Base-by-base conservation (phyloP, 2,113 vertebrate species). In the Gymnobelideus leadbeateri region DNA sequence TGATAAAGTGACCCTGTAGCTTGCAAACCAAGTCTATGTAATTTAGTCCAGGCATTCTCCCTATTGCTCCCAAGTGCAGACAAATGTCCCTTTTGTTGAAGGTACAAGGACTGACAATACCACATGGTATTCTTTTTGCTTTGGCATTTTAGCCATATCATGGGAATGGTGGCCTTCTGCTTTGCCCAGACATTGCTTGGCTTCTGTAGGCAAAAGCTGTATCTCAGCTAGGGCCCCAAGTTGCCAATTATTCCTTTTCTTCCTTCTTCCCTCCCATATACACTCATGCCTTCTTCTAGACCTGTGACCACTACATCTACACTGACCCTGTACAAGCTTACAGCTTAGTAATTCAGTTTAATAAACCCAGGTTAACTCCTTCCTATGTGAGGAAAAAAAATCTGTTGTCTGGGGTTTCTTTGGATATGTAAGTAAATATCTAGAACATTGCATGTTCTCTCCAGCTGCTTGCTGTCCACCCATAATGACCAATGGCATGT, bases 101-200 rank as follows among this genome's bases (percentile, higher is more conserved):
- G n/a, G 16, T 6, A 8, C n/a, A 19, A 43, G 19, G 19, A 43
- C n/a, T 43, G 0, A 0, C 16, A 21, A 5, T 77, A 6, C n/a
- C 10, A 84, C 2, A 19, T 8, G 1, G 19, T 8, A n/a, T 8
- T 19, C 31, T 84, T 43, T 43, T 23, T 84, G n/a, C 37, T 43
- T 43, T 43, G n/a, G 16, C 19, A 43, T n/a, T 77, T 77, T 77
- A 14, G 37, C 14, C 16, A 43, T 19, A 43, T 16, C 37, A 5
- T 21, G 37, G 68, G 68, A 84, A 84, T 84, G 19, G 19, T n/a
- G 43, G 0, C 37, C 19, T 43, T 43, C 31, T 84, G 8, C 19
- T 43, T 84, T 84, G 37, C 68, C n/a, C 14, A 21, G 19, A 84
- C 0, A 6, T 43, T 21, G 16, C 19, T 5, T 21, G n/a, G 43